phyloP scores from a whole-genome alignment of 2,888 invertebrate genomes.

The Acanthococcus lagerstroemiae region DNA sequence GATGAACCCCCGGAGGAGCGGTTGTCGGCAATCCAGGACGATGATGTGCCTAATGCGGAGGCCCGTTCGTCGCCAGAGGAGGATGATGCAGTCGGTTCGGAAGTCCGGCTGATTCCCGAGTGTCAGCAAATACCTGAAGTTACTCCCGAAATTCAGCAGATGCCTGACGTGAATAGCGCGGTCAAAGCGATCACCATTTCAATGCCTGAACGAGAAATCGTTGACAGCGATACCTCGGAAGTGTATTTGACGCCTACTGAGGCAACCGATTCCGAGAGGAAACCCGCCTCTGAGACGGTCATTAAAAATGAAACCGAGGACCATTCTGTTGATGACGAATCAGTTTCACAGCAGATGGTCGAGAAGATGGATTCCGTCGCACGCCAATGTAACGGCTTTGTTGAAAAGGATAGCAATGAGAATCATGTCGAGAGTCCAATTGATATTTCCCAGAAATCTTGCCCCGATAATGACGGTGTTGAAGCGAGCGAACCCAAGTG shows the following conservation, averaged over 20 bases:
- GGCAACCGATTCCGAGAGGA: conserved; percentile 38
- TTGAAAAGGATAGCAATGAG: neutral
- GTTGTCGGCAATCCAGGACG: neutral
- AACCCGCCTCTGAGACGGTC: neutral
- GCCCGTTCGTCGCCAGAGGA: too few relatives aligned
- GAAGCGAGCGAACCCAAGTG: neutral
- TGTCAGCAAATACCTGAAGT: too few relatives aligned
- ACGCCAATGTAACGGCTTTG: neutral
- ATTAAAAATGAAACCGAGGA: neutral
- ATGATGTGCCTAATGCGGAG: neutral
- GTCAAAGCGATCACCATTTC: neutral
- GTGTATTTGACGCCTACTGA: conserved; percentile 59
- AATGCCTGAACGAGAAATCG: conserved; percentile 45
- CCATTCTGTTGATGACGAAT: neutral
- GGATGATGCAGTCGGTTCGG: neutral
- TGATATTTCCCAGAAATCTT: too few relatives aligned
- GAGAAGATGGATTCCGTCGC: neutral
- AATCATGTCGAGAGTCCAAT: neutral
- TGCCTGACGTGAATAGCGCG: too few relatives aligned
- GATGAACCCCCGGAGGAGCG: neutral
- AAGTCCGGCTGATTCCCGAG: neutral
- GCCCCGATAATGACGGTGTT: neutral
- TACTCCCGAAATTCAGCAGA: neutral
- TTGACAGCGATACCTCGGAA: conserved; percentile 58
- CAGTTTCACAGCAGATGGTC: too few relatives aligned